These are phyloP conservation scores for Ctenochaetus hawaiiensis DNA, from an alignment of 2,797 vertebrate species.

Conservation along the genomic window DNA sequence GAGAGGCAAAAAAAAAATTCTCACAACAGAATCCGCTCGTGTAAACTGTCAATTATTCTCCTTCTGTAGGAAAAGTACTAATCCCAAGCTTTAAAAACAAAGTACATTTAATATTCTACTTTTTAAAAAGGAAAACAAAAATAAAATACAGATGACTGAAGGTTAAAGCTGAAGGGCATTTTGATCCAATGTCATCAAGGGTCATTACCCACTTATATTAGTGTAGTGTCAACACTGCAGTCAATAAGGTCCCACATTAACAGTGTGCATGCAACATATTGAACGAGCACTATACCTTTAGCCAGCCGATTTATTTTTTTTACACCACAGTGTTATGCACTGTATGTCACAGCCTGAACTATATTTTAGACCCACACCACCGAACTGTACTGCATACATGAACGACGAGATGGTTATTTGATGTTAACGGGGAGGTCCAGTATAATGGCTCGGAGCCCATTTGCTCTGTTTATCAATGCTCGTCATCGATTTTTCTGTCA, in stretches of 20 bases:
- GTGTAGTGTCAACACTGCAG: constrained; percentile 56
- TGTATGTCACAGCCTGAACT: constrained; percentile 17
- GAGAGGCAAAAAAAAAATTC: background rate
- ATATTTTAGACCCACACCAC: constrained; percentile 7
- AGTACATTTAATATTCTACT: too few species aligned
- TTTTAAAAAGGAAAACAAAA: background rate
- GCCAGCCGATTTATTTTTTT: constrained; percentile 13
- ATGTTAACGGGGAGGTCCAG: constrained; percentile 49
- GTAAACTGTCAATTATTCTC: background rate
- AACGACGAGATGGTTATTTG: constrained; percentile 36
- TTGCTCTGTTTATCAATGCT: constrained; percentile 70
- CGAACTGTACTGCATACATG: constrained; percentile 14
- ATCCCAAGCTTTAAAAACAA: background rate
- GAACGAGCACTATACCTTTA: constrained; percentile 39
- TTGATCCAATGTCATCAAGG: constrained; percentile 46
- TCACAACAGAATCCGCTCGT: background rate
- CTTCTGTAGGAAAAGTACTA: background rate
- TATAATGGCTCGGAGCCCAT: constrained; percentile 59
- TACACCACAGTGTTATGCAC: background rate
- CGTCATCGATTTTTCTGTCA: constrained; percentile 70
- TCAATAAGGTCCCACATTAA: constrained; percentile 71
- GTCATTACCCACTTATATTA: constrained; percentile 58
- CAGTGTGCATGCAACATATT: constrained; percentile 50
- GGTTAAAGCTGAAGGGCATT: constrained; percentile 68
- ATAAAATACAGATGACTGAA: constrained; percentile 22